Evolutionary conservation across 2,797 vertebrate genomes (phyloP), one percentile per base, ranked within the genome.

Genomic region (Enteromius anoplus): DNA sequence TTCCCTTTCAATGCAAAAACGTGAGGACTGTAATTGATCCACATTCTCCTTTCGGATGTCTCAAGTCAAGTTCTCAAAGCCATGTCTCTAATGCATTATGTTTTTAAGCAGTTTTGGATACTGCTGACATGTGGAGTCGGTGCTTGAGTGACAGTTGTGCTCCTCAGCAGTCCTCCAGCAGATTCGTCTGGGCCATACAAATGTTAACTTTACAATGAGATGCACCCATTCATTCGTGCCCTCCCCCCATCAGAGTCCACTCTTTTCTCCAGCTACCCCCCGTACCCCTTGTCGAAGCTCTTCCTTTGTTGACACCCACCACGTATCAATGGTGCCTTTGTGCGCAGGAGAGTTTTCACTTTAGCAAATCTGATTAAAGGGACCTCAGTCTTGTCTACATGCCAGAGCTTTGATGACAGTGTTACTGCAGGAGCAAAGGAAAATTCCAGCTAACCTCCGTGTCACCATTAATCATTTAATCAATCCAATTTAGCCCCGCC

Each of bases 281-380:
- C 79, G 17, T 78, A 80, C 79, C 84, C 80, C 90, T 90, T 89
- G 78, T 81, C 65, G 58, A 78, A 87, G 85, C 80, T 84, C 79
- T 89, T 76, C 85, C 81, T 88, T 89, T 88, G 87, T 90, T 87
- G 86, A 90, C 88, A 88, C 87, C 83, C 84, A 85, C 84, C 75
- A 55, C 49, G 76, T 85, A 86, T 88, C 84, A 88, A 90, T 87
- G 84, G 87, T 62, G 66, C 83, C 86, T 90, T 87, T 89, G 87
- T 90, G 80, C 19, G 62, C 75, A 72, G 23, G 77, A 89, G 86
- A 85, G 88, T 89, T 89, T 89, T 89, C 86, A 83, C 86, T 88
- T 77, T 85, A 83, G 82, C 78, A 87, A 90, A 90, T 88, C 86
- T 84, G 87, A 90, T 90, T 89, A 89, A 88, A 89, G 78, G 75